Percentiles rank a stretch among this genome's conserved stretches.
These are phyloP conservation scores for Anoncus sp. DNA, from an alignment of 2,888 invertebrate genomes.

Conservation along the genomic window DNA sequence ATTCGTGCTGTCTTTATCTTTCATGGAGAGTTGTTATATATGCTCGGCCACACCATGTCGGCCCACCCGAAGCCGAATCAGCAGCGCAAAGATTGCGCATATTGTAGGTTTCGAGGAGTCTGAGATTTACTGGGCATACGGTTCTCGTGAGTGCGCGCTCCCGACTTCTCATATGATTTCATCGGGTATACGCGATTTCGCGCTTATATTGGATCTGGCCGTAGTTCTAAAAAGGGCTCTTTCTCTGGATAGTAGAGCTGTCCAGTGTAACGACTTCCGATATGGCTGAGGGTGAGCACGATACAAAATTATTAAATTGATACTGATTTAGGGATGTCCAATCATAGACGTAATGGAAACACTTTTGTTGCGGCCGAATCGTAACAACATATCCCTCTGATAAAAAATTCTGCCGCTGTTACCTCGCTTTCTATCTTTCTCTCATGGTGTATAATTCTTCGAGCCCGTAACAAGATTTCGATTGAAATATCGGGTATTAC, in stretches of 20 bases:
- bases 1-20: conserved; percentile 47
- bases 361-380: conserved; percentile 41
- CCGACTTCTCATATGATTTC: conserved; percentile 70
- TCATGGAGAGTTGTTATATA: conserved; percentile 29
- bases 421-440: not conserved
- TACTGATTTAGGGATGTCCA: conserved; percentile 72
- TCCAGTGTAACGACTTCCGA: too few species aligned
- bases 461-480: conserved; percentile 21
- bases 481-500: conserved; percentile 15
- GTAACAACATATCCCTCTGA: conserved; percentile 66
- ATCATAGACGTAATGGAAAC: conserved; percentile 9
- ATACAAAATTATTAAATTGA: conserved; percentile 77
- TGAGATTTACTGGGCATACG: conserved; percentile 33
- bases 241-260: too few species aligned
- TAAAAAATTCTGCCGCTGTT: too few species aligned
- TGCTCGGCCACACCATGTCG: conserved; percentile 19
- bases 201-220: conserved; percentile 59
- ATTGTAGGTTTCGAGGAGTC: conserved; percentile 54
- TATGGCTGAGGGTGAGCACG: conserved; percentile 41
- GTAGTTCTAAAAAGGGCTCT: conserved; percentile 43
- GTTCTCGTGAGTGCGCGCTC: conserved; percentile 51
- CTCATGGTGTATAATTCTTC: not conserved
- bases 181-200: conserved; percentile 63
- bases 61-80: conserved; percentile 52
- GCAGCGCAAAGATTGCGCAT: conserved; percentile 61